Evolutionary conservation across 2,113 vertebrate genomes (phyloP), one percentile per base, ranked within the genome.

Genomic region (Sitta europaea): DNA sequence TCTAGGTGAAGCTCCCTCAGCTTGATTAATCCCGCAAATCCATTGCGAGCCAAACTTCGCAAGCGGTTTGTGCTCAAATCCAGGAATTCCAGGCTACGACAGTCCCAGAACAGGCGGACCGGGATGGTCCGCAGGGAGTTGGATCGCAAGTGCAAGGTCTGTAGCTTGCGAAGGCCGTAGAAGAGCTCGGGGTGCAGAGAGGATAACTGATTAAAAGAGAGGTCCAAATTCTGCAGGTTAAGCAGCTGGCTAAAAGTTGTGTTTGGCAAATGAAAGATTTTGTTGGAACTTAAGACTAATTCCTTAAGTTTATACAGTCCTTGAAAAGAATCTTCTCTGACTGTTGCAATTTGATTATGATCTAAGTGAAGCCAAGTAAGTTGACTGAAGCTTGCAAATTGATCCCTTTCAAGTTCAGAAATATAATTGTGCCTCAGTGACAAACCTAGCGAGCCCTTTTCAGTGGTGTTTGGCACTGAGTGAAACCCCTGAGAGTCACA

Each of bases 161-260:
- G 99, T 96, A 99, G 98, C 97, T 99, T 99, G 95, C 99, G 98
- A 93, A 99, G 98, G 97, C 99, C 99, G 54, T 99, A 99, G 98
- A 99, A 99, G 86, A 99, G 98, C 98, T 99, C 99, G 75, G 99
- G 99, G 97, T 99, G 99, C 98, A 99, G 98, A 94, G 98, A 98
- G 53, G 99, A 99, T 97, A 99, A 99, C 98, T 99, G 99, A 98
- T 99, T 99, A 98, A 99, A 99, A 97, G 99, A 99, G 96, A 99
- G 98, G 98, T 99, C 99, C 98, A 99, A 98, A 98, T 99, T 99
- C 98, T 99, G 99, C 93, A 99, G 98, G 96, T 99, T 99, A 98
- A 99, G 99, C 98, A 99, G 99, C 98, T 99, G 99, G 97, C 99
- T 99, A 99, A 99, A 99, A 98, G 99, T 99, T 98, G 99, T 99